Evolutionary conservation across 1,140 invertebrate genomes (phyloP), one percentile per base, ranked within the genome.

Genomic region (Tetraneura akinire): DNA sequence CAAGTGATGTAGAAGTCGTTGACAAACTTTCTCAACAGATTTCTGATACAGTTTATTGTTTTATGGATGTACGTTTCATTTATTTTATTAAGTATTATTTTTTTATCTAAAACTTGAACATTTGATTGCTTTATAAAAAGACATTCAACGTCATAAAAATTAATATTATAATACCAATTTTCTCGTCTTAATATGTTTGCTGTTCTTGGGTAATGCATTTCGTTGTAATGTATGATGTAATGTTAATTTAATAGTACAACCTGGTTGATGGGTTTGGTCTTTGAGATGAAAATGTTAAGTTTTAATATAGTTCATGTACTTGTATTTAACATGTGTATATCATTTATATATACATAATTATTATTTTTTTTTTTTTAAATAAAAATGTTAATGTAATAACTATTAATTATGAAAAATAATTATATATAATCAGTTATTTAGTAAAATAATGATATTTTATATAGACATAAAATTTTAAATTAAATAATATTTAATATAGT

Each of bases 21-120:
- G 93, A 94, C 86, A 89, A 87, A 83, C 87, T 94, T 83, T 92
- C 92, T 81, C 88, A 88, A 85, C 87, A 91, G 88, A 87, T 92
- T 85, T 88, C 89, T 82, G 92, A 93, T 88, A 88, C 88, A 85
- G 86, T 92, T 85, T 93, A 90, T 91, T 93, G 92, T 88, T 86
- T 90, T 84, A 92, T 90, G 85, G 92, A 94, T 92, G 92, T 94
- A 93, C 90, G 88, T 78, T 87, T 80, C n/a, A 37, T 74, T 74
- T 57, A 32, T 49, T 49, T 29, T 51, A 62, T 29, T 53, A 32
- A 29, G 11, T 71, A 42, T 66, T 26, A 11, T 71, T n/a, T 51
- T 18, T 29, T 8, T 9, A 3, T 49, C 6, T 21, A 66, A 2
- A 23, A 16, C 23, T 49, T 49, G 21, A 23, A 10, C 16, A 32